These are phyloP conservation scores for Exocentrus adspersus DNA, from an alignment of 2,888 invertebrate species.

Conservation along the genomic window DNA sequence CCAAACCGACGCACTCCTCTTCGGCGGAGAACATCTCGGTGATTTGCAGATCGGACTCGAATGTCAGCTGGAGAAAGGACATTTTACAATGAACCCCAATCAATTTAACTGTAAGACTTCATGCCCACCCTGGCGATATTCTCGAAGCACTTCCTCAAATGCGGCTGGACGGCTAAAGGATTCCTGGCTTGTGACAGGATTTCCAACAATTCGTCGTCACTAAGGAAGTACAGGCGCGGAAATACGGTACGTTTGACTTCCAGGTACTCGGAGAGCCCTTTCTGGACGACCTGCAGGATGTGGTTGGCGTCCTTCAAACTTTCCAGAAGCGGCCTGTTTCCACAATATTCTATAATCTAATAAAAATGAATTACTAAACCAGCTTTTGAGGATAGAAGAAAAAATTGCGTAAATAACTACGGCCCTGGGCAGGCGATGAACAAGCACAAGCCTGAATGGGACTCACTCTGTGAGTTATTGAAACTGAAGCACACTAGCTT, in stretches of 20 bases:
- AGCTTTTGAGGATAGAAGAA: not conserved
- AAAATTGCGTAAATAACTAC: too few relatives aligned
- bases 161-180: constrained; percentile 81
- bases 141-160: constrained; percentile 86
- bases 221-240: constrained; percentile 83
- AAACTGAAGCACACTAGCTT: too few relatives aligned
- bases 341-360: constrained; percentile 73
- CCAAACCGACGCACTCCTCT: constrained; percentile 76
- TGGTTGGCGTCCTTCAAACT: constrained; percentile 76
- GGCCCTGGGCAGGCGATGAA: too few relatives aligned
- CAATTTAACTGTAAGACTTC: too few relatives aligned
- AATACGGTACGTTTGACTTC: constrained; percentile 80
- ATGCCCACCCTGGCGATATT: constrained; percentile 72
- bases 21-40: constrained; percentile 81
- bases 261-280: constrained; percentile 81
- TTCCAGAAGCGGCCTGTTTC: constrained; percentile 74
- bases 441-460: too few relatives aligned
- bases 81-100: too few relatives aligned
- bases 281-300: constrained; percentile 76
- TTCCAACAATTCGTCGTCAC: constrained; percentile 84
- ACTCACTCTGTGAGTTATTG: too few relatives aligned
- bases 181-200: constrained; percentile 83
- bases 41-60: constrained; percentile 76
- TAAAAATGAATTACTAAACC: not conserved
- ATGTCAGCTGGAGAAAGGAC: constrained; percentile 74